Base-by-base conservation (phyloP, 2,888 invertebrate species). In the Eurois occulta region DNA sequence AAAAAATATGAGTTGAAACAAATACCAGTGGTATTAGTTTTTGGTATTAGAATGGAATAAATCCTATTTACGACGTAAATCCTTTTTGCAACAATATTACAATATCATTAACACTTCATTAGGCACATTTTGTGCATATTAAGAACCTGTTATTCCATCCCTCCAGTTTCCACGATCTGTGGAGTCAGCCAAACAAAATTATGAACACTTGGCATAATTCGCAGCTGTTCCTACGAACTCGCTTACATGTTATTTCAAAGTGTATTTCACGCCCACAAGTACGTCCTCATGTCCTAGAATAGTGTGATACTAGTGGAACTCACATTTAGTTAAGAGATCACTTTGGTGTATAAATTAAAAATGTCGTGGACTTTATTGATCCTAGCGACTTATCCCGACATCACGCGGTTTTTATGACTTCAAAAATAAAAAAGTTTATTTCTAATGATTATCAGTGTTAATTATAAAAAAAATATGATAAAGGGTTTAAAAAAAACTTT, bases 161-260 rank as follows among this genome's bases (percentile, higher is more conserved):
- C 24, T n/a, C 24, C 10, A 46, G 64, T 68, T 81, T 75, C n/a
- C 28, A 38, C 21, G 60, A 77, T 77, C 65, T 24, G n/a, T 67
- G 81, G 35, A 82, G 73, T 78, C 86, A 81, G 74, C 73, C 68
- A 78, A 81, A 88, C 82, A 84, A 84, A 85, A 84, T 86, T 85
- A 83, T 87, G 88, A 87, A 84, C 83, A 86, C 86, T 87, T 84
- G 85, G 84, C 79, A 90, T 91, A 90, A 90, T 88, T 87, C 88
- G 83, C 91, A 92, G 89, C 90, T 91, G 91, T 88, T 89, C 78
- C 86, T 77, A 75, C 84, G 70, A 89, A 89, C 83, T 87, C 78
- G 85, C 87, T 85, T 87, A 88, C 90, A 88, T 90, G 89, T 89
- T 90, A 90, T 88, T 89, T 86, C 88, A 87, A 89, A 90, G 84